These are phyloP conservation scores for Loripinus fragilis DNA, from an alignment of 2,888 invertebrate species.

Conservation along the genomic window DNA sequence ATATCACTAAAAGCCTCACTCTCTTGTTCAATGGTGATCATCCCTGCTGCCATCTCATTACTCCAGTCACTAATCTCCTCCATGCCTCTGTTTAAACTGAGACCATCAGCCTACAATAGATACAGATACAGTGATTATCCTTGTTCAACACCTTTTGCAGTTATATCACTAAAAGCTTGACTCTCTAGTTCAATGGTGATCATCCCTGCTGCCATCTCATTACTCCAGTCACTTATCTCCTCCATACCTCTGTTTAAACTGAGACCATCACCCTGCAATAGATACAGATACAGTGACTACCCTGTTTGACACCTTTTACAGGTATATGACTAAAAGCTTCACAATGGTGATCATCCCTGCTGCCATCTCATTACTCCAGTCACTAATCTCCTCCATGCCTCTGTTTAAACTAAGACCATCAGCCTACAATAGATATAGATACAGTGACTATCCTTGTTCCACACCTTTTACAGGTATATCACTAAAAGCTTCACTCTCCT, in stretches of 20 bases:
- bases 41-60: constrained; percentile 81
- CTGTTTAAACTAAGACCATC: background rate
- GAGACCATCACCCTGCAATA: background rate
- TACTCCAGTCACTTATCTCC: constrained; percentile 79
- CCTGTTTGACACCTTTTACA: constrained; percentile 38
- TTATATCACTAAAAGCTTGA: constrained; percentile 81
- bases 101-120: background rate
- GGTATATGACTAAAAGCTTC: constrained; percentile 81
- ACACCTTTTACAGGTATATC: constrained; percentile 67
- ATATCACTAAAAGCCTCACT: constrained; percentile 81
- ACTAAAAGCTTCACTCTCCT: constrained; percentile 82
- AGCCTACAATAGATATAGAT: background rate
- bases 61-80: constrained; percentile 79
- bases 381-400: constrained; percentile 70
- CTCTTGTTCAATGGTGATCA: constrained; percentile 82
- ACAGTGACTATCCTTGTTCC: constrained; percentile 12
- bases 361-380: constrained; percentile 82
- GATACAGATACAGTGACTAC: background rate
- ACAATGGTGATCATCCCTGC: constrained; percentile 81
- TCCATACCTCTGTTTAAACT: constrained; percentile 44
- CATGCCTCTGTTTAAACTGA: constrained; percentile 30
- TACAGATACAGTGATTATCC: background rate
- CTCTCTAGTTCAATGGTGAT: constrained; percentile 81
- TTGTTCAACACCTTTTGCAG: constrained; percentile 43
- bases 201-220: constrained; percentile 82